phyloP scores from a whole-genome alignment of 2,797 vertebrate species.

The Hephaestus fuliginosus region DNA sequence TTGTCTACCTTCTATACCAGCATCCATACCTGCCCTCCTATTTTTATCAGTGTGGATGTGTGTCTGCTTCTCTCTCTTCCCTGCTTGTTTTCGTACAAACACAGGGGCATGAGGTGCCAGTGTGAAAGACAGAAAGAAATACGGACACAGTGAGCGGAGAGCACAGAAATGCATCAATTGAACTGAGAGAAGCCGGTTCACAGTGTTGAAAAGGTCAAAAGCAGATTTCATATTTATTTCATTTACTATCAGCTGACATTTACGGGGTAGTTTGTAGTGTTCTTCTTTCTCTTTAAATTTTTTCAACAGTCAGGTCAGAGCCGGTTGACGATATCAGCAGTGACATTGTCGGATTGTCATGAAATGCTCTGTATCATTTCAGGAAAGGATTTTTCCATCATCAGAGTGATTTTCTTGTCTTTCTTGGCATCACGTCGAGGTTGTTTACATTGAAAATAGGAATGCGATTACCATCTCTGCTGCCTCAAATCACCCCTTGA shows the following conservation, averaged over 20 bases:
- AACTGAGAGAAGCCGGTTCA: constrained; percentile 27
- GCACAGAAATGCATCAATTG: constrained; percentile 27
- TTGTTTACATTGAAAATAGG: constrained; percentile 24
- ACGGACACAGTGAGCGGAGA: constrained; percentile 16
- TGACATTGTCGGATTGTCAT: constrained; percentile 6
- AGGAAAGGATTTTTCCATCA: neutral
- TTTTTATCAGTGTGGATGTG: constrained; percentile 26
- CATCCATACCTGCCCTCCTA: constrained; percentile 16
- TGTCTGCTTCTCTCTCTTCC: constrained; percentile 5
- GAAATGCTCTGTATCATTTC: constrained; percentile 26
- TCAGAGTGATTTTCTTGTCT: neutral
- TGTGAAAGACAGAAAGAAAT: constrained; percentile 10
- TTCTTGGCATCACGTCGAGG: neutral
- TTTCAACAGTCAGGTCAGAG: constrained; percentile 24
- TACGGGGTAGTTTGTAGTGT: constrained; percentile 15
- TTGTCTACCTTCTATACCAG: neutral
- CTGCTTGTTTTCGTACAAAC: constrained; percentile 37
- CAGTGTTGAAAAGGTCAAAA: constrained; percentile 44
- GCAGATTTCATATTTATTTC: constrained; percentile 42
- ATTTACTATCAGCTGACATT: constrained; percentile 46
- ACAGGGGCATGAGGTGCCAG: constrained; percentile 59
- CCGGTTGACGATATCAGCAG: constrained; percentile 15
- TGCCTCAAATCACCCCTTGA: constrained; percentile 33
- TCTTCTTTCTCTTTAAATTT: constrained; percentile 11
- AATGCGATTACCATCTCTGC: constrained; percentile 33